Evolutionary conservation across 2,888 invertebrate genomes (phyloP).

Genomic region (Ectemnius continuus): DNA sequence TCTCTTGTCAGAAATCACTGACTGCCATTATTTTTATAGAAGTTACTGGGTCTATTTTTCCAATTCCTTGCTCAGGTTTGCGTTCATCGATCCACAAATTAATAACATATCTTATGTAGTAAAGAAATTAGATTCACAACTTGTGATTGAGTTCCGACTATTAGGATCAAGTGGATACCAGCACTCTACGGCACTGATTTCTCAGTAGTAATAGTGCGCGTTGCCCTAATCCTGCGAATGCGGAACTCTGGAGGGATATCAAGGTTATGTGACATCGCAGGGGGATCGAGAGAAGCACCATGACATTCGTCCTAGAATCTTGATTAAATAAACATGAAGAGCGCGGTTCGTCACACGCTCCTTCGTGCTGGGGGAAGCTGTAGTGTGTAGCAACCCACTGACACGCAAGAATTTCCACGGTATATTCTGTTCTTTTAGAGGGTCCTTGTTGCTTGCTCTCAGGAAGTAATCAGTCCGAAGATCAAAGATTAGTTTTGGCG

Average conservation of each 20-base stretch:
- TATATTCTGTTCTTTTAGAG: constrained; percentile 26
- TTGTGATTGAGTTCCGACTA: too few species aligned
- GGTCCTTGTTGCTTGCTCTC: background rate
- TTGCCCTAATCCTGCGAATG: constrained; percentile 53
- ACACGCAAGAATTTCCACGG: constrained; percentile 40
- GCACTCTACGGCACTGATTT: constrained; percentile 38
- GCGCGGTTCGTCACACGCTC: constrained; percentile 51
- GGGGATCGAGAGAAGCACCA: constrained; percentile 38
- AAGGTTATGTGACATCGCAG: constrained; percentile 52
- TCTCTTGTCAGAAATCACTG: too few species aligned
- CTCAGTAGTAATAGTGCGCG: constrained; percentile 33
- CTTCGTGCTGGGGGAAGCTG: constrained; percentile 2
- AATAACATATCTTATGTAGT: too few species aligned
- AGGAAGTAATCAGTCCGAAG: background rate
- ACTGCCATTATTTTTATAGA: too few species aligned
- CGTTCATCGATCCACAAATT: too few species aligned
- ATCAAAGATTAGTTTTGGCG: constrained; percentile 3
- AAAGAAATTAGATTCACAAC: too few species aligned
- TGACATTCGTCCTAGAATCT: constrained; percentile 59
- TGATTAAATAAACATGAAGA: constrained; percentile 67
- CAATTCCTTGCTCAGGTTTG: too few species aligned
- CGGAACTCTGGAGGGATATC: constrained; percentile 62
- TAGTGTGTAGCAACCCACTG: constrained; percentile 28
- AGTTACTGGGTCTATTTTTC: too few species aligned
- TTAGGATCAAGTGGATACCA: too few species aligned